These are phyloP conservation scores for Scatophagus argus DNA, from an alignment of 2,113 vertebrate species.

Conservation along the genomic window DNA sequence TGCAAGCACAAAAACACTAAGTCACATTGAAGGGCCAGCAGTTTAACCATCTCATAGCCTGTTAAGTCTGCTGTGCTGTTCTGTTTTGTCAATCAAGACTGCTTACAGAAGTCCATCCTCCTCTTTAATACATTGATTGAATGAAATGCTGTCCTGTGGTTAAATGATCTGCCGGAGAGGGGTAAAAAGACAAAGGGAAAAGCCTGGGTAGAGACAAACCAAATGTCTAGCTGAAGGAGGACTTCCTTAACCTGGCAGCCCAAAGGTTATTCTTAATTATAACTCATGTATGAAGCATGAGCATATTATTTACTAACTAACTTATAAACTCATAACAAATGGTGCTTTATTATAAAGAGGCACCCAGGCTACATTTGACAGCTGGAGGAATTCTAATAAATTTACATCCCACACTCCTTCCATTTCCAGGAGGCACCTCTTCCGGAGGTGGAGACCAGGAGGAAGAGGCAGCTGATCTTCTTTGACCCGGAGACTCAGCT, in stretches of 20 bases:
- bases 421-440: conserved; percentile 24
- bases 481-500: conserved; percentile 79
- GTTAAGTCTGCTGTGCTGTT: not conserved
- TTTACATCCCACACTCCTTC: not conserved
- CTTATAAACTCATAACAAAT: not conserved
- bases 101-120: not conserved
- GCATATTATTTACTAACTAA: not conserved
- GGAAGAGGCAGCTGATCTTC: conserved; percentile 79
- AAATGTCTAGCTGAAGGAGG: not conserved
- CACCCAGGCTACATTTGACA: not conserved
- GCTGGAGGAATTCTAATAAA: not conserved
- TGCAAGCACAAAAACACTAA: not conserved
- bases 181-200: not conserved
- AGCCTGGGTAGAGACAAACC: not conserved
- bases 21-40: not conserved
- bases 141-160: not conserved
- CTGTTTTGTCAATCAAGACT: no score
- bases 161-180: not conserved
- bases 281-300: not conserved
- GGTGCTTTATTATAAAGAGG: not conserved
- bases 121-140: not conserved
- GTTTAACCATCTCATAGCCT: not conserved
- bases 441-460: conserved; percentile 15
- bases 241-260: not conserved
- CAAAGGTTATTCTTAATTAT: no score